Evolutionary conservation across 2,888 invertebrate species (phyloP), one percentile per base, ranked within the genome.

Genomic region (Flexamia atlantica): DNA sequence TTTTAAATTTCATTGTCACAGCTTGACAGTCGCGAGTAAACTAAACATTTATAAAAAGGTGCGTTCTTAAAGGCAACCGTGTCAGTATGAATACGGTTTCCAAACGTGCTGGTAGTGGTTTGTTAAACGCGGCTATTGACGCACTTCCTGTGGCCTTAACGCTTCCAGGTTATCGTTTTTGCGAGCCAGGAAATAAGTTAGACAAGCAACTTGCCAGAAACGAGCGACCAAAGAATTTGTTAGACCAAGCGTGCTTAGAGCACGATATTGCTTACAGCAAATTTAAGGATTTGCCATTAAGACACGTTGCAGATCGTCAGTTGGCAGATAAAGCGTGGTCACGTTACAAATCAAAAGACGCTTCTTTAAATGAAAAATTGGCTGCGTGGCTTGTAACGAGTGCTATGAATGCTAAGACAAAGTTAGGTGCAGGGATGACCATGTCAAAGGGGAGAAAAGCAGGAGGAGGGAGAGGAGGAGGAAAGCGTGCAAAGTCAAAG

Each of bases 201-300:
- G 46, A 85, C 42, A 84, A 88, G 83, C 83, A 88, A n/a, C 83
- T 89, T 53, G 86, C 86, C 42, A 84, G 89, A 42, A 89, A 89
- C 20, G 89, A 90, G 87, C 83, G 50, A 32, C 89, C 89, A 17
- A 86, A 89, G 28, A 89, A 89, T 86, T 83, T 83, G 4, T 85
- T 89, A 36, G 89, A 90, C 86, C 83, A 76, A 25, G 88, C 88
- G 17, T 89, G 89, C 83, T 88, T 88, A 85, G 83, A 88, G 20
- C 89, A 89, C 86, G 89, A 89, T 86, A 89, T 89, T 60, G 88
- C 88, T 2, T 89, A 89, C 60, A 84, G 84, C 17, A 57, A 85
- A 23, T 85, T 85, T 76, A 86, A 85, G 9, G 82, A 86, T 25
- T n/a, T 85, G 14, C 70, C 28, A 40, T 82, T 68, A 17, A 83